phyloP scores from a whole-genome alignment of 1,140 invertebrate genomes.

The Pteromalus puparum region DNA sequence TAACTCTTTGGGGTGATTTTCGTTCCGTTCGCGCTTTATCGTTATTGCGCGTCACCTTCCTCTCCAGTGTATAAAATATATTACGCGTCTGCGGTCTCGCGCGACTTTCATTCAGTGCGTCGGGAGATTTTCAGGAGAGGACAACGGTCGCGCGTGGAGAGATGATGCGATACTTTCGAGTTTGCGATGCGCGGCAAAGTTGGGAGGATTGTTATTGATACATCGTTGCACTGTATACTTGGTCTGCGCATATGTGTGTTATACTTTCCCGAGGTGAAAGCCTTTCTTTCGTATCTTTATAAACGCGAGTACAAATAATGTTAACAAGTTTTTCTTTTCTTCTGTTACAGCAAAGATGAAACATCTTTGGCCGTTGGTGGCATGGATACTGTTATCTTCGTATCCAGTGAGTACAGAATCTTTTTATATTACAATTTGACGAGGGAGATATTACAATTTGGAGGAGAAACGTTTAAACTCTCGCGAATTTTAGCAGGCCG shows the following conservation, averaged over 20 bases:
- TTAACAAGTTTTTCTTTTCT: slow-evolving; percentile 59
- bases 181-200: too few species aligned
- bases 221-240: not conserved
- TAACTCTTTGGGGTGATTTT: not conserved
- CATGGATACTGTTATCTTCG: slow-evolving; percentile 80
- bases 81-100: not conserved
- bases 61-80: too few species aligned
- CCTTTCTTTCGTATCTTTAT: not conserved
- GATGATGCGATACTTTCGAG: too few species aligned
- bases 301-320: not conserved
- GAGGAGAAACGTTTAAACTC: not conserved
- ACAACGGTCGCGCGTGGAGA: too few species aligned
- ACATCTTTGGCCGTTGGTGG: slow-evolving; percentile 83
- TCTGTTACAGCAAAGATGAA: slow-evolving; percentile 82
- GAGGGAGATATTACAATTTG: not conserved
- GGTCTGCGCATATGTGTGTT: not conserved
- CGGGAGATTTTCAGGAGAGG: not conserved
- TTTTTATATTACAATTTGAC: not conserved
- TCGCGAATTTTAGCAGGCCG: slow-evolving; percentile 77
- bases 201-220: not conserved
- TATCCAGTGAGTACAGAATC: slow-evolving; percentile 74
- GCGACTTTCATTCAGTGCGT: not conserved
- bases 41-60: not conserved
- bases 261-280: not conserved
- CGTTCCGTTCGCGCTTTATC: not conserved